Percentiles rank a stretch among this genome's conserved stretches.
Evolutionary conservation across 2,797 vertebrate genomes (phyloP).

Genomic region (Catharus ustulatus): DNA sequence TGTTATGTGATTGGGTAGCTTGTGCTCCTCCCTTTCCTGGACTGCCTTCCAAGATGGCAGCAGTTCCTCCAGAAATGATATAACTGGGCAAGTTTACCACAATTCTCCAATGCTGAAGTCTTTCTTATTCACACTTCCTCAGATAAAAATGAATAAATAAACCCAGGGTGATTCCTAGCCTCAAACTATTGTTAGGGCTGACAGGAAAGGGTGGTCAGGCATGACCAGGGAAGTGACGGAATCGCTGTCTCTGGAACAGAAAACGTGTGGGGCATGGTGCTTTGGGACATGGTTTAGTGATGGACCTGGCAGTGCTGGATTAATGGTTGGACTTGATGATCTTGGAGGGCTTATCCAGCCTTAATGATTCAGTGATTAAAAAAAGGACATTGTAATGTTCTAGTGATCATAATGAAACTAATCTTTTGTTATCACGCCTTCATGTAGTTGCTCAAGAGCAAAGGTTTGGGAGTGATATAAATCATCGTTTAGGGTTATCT

Average conservation of each 20-base stretch:
- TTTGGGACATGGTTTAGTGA: not conserved
- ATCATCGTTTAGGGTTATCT: not conserved
- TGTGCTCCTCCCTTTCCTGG: not conserved
- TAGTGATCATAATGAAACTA: not conserved
- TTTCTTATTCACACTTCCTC: not conserved
- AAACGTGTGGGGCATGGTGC: accelerated
- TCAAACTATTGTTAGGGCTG: not conserved
- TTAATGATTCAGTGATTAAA: not conserved
- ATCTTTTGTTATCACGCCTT: not conserved
- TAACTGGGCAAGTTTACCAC: not conserved
- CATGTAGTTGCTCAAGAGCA: not conserved
- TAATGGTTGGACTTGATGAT: not conserved
- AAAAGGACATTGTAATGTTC: not conserved
- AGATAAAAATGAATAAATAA: not conserved
- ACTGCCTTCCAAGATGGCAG: not conserved
- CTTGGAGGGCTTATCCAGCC: not conserved
- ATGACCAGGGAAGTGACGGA: not conserved
- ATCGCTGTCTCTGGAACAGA: not conserved
- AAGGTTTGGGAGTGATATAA: not conserved
- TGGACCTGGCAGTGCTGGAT: not conserved
- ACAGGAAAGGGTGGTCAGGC: not conserved
- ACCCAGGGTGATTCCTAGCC: not conserved
- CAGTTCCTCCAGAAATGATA: not conserved
- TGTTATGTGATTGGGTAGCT: accelerated
- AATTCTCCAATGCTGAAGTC: not conserved